Evolutionary conservation across 1,140 invertebrate genomes (phyloP), one percentile per base, ranked within the genome.

Genomic region (Orius laevigatus): DNA sequence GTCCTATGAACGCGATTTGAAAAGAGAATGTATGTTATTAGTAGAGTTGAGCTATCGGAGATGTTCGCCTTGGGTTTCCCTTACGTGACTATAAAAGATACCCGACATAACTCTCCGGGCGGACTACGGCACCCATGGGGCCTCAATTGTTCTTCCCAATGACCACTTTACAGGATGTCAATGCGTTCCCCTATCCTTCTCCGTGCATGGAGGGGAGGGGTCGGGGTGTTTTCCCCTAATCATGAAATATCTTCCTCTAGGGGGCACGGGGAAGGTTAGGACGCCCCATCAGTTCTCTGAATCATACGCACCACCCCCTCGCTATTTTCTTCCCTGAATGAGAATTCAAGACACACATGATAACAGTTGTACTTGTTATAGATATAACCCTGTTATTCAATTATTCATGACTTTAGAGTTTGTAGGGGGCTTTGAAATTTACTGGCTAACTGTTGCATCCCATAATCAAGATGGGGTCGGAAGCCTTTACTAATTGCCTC

Each of bases 111-210:
- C 25, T 25, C 25, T 25, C 25, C 25, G 46, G 40, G 34, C 45
- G 32, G 32, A 36, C 31, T 48, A 39, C 15, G 46, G 46, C 50
- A 52, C 51, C 42, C 36, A 49, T 50, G 57, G 47, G 49, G 50
- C 43, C 49, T 25, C 25, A 25, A 25, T 56, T 53, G 51, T 59
- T 56, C 58, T 59, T 55, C 61, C 61, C 63, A 64, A 65, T 65
- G 62, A 63, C 63, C 63, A 63, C 61, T 64, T 65, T 64, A 63
- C 60, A 63, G 56, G 57, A 60, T 62, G 61, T 57, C 46, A 33
- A 49, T 39, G 43, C 48, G 52, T 25, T 25, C 8, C 40, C n/a
- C n/a, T n/a, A n/a, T n/a, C n/a, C n/a, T n/a, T n/a, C 25, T 25
- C 25, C 25, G 25, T 25, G 36, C 39, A n/a, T n/a, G 31, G 25